Conservation (phyloP, 2,113 vertebrate species). For the Stomatorhinus ivindoensis region DNA sequence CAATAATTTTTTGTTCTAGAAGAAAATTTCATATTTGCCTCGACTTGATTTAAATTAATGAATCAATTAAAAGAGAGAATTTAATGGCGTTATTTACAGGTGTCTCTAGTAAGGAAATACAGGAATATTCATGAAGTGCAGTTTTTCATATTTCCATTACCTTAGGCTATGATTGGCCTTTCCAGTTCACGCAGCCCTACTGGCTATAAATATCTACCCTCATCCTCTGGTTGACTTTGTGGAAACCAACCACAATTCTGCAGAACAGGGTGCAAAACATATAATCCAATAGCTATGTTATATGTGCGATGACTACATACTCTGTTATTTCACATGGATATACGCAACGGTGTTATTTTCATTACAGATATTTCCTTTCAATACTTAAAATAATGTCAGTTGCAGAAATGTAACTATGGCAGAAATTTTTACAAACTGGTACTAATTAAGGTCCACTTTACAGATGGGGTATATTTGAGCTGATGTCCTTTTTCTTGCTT, state of each 20-base stretch:
- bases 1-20: not conserved
- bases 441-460: not conserved
- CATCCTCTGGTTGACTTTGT: not conserved
- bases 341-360: not conserved
- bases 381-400: not conserved
- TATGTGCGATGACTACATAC: not conserved
- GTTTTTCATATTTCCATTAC: not conserved
- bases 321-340: not conserved
- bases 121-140: not conserved
- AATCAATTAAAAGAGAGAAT: not conserved
- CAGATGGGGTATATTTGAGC: not conserved
- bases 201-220: not conserved
- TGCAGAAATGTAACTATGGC: not conserved
- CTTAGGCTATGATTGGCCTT: conserved; percentile 5
- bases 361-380: not conserved
- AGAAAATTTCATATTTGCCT: not conserved
- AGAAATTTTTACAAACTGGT: not conserved
- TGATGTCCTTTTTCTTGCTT: not conserved
- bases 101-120: not conserved
- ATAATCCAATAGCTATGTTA: not conserved
- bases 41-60: not conserved
- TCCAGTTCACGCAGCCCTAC: not conserved
- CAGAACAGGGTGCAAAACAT: not conserved
- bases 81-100: not conserved
- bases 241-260: not conserved